A percentile compares a stretch with the other conserved stretches of the same genome.
phyloP scores from a whole-genome alignment of 2,113 vertebrate species.

The Eretmochelys imbricata region DNA sequence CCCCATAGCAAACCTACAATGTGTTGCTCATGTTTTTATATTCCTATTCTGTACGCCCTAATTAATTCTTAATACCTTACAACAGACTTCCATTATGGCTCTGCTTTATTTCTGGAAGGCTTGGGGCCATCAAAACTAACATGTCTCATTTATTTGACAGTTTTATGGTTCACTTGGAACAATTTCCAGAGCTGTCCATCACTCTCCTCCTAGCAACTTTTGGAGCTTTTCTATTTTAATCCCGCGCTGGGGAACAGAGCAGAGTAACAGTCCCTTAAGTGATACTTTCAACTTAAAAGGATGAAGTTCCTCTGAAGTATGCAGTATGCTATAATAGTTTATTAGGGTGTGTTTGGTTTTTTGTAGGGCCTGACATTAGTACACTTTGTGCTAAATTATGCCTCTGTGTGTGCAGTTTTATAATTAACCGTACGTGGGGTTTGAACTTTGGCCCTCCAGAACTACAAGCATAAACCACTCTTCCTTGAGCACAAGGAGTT shows the following conservation, averaged over 20 bases:
- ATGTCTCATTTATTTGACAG: constrained; percentile 72
- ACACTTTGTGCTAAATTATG: background rate
- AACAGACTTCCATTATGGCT: constrained; percentile 64
- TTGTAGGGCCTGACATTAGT: background rate
- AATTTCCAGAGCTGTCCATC: constrained; percentile 74
- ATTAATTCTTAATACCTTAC: constrained; percentile 71
- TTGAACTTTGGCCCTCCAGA: background rate
- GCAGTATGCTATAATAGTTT: constrained; percentile 26
- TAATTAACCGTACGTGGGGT: background rate
- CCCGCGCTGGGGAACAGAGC: background rate
- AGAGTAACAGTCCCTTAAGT: constrained; percentile 37
- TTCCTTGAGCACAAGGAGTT: background rate
- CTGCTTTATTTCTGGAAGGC: constrained; percentile 65
- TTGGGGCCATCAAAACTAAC: constrained; percentile 50
- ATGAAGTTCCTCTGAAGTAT: background rate
- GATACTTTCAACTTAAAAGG: constrained; percentile 26
- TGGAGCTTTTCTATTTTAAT: constrained; percentile 69
- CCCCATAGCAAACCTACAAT: constrained; percentile 2
- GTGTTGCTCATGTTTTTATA: constrained; percentile 31
- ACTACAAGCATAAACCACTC: too few relatives aligned
- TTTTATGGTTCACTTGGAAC: constrained; percentile 74
- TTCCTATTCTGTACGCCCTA: constrained; percentile 26
- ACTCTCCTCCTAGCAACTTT: constrained; percentile 40
- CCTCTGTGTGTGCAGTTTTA: background rate
- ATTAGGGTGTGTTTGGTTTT: background rate